Conservation (phyloP, 2,797 vertebrate genomes). For the Acanthopagrus latus region DNA sequence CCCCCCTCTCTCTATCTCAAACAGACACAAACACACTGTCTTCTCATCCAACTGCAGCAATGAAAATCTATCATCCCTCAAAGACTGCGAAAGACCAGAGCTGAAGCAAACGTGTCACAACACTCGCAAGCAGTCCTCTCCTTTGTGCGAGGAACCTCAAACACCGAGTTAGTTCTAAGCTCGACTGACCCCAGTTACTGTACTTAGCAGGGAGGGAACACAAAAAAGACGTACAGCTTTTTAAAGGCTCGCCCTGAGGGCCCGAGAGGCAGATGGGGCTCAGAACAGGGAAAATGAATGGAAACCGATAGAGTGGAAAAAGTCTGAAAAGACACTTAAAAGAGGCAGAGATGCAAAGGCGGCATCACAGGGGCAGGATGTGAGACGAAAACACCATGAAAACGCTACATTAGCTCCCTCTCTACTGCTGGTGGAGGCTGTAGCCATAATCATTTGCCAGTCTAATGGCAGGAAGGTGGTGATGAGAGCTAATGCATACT, state of each 20-base stretch:
- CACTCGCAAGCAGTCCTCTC: constrained; percentile 46
- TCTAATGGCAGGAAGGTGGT: constrained; percentile 78
- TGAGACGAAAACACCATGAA: constrained; percentile 66
- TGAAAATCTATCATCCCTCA: constrained; percentile 41
- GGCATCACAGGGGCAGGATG: constrained; percentile 62
- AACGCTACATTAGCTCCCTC: constrained; percentile 76
- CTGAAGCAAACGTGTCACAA: constrained; percentile 50
- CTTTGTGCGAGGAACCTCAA: constrained; percentile 67
- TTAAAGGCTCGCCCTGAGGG: constrained; percentile 74
- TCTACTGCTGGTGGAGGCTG: constrained; percentile 62
- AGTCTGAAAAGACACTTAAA: constrained; percentile 76
- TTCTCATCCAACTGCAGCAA: constrained; percentile 19
- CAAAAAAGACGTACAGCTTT: constrained; percentile 69
- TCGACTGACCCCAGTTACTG: constrained; percentile 78
- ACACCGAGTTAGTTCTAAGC: constrained; percentile 76
- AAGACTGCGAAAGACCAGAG: constrained; percentile 48
- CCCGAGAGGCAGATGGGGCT: constrained; percentile 70
- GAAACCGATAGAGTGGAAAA: constrained; percentile 81
- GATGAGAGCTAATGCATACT: constrained; percentile 80
- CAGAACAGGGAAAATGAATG: constrained; percentile 80
- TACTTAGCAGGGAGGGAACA: constrained; percentile 62
- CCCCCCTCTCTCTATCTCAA: constrained; percentile 8
- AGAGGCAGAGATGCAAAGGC: constrained; percentile 73
- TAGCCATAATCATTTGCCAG: constrained; percentile 76
- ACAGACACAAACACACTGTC: constrained; percentile 31